Conservation (phyloP, 2,888 invertebrate species). For the Xestoiulus laeticollis region DNA sequence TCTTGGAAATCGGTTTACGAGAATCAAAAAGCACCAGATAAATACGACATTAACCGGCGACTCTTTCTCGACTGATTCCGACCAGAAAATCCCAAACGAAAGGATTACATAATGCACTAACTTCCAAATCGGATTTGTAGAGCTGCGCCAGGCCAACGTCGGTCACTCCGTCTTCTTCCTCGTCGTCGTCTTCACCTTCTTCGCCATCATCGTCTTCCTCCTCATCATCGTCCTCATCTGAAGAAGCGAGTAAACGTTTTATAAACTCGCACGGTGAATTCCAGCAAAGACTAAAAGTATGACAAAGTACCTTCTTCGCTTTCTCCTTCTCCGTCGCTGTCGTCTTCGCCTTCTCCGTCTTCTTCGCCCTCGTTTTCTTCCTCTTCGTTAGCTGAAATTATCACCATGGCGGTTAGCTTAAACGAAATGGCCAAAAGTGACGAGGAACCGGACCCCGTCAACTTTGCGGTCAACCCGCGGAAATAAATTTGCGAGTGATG, state of each 20-base stretch:
- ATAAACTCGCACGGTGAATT: too few relatives aligned
- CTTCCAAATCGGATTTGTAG: conserved; percentile 74
- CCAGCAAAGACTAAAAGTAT: too few relatives aligned
- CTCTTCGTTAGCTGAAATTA: conserved; percentile 70
- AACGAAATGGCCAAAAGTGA: too few relatives aligned
- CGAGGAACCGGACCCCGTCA: too few relatives aligned
- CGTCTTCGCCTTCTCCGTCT: conserved; percentile 80
- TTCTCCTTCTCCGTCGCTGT: conserved; percentile 61
- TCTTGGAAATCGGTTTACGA: not conserved
- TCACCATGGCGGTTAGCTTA: too few relatives aligned
- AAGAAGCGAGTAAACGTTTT: too few relatives aligned
- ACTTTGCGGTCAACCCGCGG: too few relatives aligned
- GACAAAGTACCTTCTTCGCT: conserved; percentile 55
- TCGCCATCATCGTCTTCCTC: conserved; percentile 61
- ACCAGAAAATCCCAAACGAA: not conserved
- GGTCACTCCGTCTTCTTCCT: conserved; percentile 65
- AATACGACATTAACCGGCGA: conserved; percentile 34
- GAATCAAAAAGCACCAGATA: not conserved
- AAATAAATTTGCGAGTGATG: too few relatives aligned
- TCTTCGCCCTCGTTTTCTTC: conserved; percentile 85
- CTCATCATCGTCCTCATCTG: conserved; percentile 74
- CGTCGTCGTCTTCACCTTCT: conserved; percentile 59
- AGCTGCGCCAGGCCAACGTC: conserved; percentile 76
- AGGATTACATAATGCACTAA: conserved; percentile 62
- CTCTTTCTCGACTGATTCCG: not conserved